phyloP scores from a whole-genome alignment of 2,888 invertebrate species.

The Drosophila histrio region DNA sequence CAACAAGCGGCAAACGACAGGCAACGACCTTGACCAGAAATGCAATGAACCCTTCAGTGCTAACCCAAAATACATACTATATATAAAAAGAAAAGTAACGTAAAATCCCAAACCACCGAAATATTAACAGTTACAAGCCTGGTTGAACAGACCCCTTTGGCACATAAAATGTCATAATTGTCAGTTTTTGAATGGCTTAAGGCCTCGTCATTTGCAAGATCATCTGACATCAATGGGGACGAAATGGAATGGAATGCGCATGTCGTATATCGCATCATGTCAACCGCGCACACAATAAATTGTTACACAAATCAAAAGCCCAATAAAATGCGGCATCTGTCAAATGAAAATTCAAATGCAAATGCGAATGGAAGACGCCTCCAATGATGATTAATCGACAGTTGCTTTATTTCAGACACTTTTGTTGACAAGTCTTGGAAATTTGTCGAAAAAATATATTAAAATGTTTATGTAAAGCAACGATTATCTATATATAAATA shows the following conservation, averaged over 20 bases:
- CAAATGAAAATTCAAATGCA: conserved; percentile 44
- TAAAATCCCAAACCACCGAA: conserved; percentile 39
- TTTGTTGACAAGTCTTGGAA: conserved; percentile 58
- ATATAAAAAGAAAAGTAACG: conserved; percentile 18
- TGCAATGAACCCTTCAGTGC: conserved; percentile 68
- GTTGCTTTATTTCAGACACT: conserved; percentile 52
- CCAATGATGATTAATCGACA: conserved; percentile 66
- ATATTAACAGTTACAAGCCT: conserved; percentile 49
- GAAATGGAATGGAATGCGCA: conserved; percentile 50
- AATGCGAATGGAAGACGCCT: conserved; percentile 39
- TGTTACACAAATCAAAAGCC: conserved; percentile 64
- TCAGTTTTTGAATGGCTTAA: conserved; percentile 36
- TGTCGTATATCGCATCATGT: conserved; percentile 29
- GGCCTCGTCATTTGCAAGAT: conserved; percentile 46
- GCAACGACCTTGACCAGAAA: conserved; percentile 71
- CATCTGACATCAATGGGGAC: conserved; percentile 52
- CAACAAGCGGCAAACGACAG: conserved; percentile 9
- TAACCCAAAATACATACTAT: conserved; percentile 1
- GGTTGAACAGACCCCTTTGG: conserved; percentile 30
- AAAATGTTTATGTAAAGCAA: conserved; percentile 58
- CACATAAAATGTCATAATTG: conserved; percentile 76
- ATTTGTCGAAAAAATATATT: conserved; percentile 9
- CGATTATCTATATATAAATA: conserved; percentile 39
- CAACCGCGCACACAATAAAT: conserved; percentile 44
- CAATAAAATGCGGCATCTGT: conserved; percentile 5